These are phyloP conservation scores for Gari tellinella DNA, from an alignment of 2,888 invertebrate genomes.

Conservation along the genomic window DNA sequence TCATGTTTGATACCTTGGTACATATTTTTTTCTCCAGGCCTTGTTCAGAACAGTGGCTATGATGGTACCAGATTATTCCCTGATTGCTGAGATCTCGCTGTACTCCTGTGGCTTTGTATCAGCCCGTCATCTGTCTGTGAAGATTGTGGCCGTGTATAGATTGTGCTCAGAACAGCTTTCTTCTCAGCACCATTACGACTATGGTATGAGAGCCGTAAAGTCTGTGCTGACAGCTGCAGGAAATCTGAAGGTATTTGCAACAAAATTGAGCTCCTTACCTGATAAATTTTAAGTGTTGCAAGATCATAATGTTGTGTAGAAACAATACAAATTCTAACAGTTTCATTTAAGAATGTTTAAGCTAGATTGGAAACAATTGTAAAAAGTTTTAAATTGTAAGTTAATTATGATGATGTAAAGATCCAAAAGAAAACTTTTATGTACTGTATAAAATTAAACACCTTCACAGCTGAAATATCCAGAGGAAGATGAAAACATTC, in stretches of 20 bases:
- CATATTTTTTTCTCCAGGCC: constrained; percentile 84
- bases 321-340: too few relatives aligned
- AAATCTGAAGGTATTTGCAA: constrained; percentile 84
- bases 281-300: too few relatives aligned
- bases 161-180: constrained; percentile 85
- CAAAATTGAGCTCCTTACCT: too few relatives aligned
- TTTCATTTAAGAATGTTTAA: too few relatives aligned
- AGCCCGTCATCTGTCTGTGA: constrained; percentile 88
- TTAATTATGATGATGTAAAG: too few relatives aligned
- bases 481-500: constrained; percentile 85
- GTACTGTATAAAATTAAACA: too few relatives aligned
- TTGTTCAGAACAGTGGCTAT: constrained; percentile 97
- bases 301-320: too few relatives aligned
- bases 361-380: too few relatives aligned
- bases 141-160: constrained; percentile 85
- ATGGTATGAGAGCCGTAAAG: constrained; percentile 86
- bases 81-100: constrained; percentile 98
- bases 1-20: neutral
- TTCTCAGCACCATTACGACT: constrained; percentile 85
- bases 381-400: too few relatives aligned
- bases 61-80: constrained; percentile 98
- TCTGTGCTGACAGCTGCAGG: constrained; percentile 86
- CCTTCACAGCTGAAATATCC: constrained; percentile 81
- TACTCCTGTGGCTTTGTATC: constrained; percentile 96
- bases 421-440: too few relatives aligned